Percentiles rank a stretch among this genome's conserved stretches.
Conservation (phyloP, 1,140 invertebrate genomes). For the Ptiloglossa arizonensis region DNA sequence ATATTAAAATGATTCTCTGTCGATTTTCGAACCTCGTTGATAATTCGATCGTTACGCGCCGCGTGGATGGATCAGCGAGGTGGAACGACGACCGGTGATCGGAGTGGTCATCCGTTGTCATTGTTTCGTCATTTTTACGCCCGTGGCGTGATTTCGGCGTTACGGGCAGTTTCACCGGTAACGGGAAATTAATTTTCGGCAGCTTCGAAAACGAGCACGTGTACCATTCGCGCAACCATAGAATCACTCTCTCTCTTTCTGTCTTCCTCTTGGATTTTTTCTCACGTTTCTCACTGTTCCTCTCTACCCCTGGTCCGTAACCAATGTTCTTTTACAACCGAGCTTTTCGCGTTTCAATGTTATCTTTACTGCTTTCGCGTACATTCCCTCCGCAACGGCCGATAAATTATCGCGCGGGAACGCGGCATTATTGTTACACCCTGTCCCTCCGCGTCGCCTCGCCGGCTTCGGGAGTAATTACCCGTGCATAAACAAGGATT, state of each 20-base stretch:
- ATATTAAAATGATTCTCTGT: slow-evolving; percentile 59
- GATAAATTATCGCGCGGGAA: slow-evolving; percentile 45
- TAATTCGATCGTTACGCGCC: slow-evolving; percentile 29
- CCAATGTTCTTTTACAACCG: slow-evolving; percentile 11
- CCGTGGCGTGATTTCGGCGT: slow-evolving; percentile 29
- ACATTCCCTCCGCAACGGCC: background rate
- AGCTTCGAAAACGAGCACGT: slow-evolving; percentile 4
- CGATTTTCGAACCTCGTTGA: slow-evolving; percentile 45
- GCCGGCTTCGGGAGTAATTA: slow-evolving; percentile 17
- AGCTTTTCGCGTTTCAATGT: slow-evolving; percentile 22
- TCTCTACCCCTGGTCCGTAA: background rate
- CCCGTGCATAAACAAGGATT: slow-evolving; percentile 2
- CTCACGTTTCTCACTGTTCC: background rate
- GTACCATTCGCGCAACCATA: no score
- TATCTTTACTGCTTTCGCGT: slow-evolving; percentile 35
- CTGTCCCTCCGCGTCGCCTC: background rate
- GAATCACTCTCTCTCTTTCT: no score
- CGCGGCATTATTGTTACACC: slow-evolving; percentile 24
- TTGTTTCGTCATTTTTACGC: slow-evolving; percentile 9
- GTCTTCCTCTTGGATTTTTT: background rate
- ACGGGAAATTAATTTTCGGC: slow-evolving; percentile 40
- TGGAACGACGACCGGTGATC: background rate
- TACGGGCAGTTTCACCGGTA: slow-evolving; percentile 18
- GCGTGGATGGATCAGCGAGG: background rate
- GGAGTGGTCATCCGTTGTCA: background rate